Evolutionary conservation across 2,797 vertebrate genomes (phyloP).

Genomic region (Pangasius mekongensis): DNA sequence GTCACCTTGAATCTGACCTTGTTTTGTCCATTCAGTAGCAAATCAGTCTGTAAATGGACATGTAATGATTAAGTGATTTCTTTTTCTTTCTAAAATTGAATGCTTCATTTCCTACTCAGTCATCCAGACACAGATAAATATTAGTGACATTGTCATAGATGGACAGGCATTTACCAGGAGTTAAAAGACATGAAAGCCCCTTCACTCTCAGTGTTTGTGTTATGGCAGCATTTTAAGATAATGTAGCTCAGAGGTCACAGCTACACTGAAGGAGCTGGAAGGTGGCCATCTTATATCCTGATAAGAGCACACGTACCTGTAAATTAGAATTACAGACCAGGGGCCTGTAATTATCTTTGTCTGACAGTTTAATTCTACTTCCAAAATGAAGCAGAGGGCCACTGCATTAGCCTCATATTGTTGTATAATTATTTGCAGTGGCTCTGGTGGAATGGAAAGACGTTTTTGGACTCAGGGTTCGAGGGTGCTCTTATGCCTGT

Average conservation of each 20-base stretch:
- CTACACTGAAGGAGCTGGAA: not conserved
- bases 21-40: slow-evolving; percentile 19
- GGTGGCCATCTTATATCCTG: not conserved
- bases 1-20: slow-evolving; percentile 6
- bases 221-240: not conserved
- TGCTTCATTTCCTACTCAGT: not conserved
- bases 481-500: not conserved
- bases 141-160: slow-evolving; percentile 15
- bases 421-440: not conserved
- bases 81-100: slow-evolving; percentile 24
- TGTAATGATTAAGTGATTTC: slow-evolving; percentile 1
- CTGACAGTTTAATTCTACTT: not conserved
- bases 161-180: not conserved
- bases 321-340: slow-evolving; percentile 14
- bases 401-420: slow-evolving; percentile 5
- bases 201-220: slow-evolving; percentile 11
- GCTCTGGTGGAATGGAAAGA: not conserved
- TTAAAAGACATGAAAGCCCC: not conserved
- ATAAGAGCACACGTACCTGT: not conserved
- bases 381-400: not conserved
- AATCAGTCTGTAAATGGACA: slow-evolving; percentile 5
- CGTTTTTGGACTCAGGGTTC: not conserved
- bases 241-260: slow-evolving; percentile 18
- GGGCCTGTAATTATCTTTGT: not conserved
- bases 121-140: slow-evolving; percentile 8